Conservation (phyloP, 2,113 vertebrate species). For the Oryzias curvinotus region DNA sequence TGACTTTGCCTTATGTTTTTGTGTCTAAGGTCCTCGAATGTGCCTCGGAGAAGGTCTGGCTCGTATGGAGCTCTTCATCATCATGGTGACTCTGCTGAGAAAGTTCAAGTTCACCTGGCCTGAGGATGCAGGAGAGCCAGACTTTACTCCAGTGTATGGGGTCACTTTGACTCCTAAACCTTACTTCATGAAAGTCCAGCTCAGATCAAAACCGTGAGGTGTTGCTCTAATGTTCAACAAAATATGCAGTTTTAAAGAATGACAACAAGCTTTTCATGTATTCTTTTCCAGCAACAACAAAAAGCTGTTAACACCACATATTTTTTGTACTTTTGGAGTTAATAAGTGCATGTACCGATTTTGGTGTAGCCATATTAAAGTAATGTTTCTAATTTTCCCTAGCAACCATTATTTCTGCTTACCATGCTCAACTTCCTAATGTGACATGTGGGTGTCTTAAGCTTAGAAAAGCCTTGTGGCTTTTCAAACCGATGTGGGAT, state of each 20-base stretch:
- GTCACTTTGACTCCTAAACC: constrained; percentile 6
- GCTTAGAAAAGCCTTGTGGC: too few relatives aligned
- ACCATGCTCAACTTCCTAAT: too few relatives aligned
- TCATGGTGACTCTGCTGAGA: constrained; percentile 6
- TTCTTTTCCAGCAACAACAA: too few relatives aligned
- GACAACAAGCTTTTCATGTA: too few relatives aligned
- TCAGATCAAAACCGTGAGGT: neutral
- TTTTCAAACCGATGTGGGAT: too few relatives aligned
- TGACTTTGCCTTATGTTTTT: neutral
- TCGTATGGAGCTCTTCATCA: constrained; percentile 60
- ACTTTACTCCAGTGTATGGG: constrained; percentile 12
- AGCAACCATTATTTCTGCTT: too few relatives aligned
- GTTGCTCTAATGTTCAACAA: neutral
- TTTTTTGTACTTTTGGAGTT: too few relatives aligned
- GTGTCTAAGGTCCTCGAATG: constrained; percentile 46
- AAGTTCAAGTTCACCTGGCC: constrained; percentile 34
- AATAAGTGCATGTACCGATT: too few relatives aligned
- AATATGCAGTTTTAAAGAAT: neutral
- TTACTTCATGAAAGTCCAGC: constrained; percentile 9
- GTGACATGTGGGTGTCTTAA: too few relatives aligned
- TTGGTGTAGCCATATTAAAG: too few relatives aligned
- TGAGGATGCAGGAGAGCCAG: constrained; percentile 18
- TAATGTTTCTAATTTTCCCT: too few relatives aligned
- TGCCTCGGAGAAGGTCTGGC: constrained; percentile 62
- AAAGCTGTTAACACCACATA: too few relatives aligned